A percentile compares a stretch with the other conserved stretches of the same genome.
Conservation (phyloP, 2,888 invertebrate species). For the Hyposoter dolosus region DNA sequence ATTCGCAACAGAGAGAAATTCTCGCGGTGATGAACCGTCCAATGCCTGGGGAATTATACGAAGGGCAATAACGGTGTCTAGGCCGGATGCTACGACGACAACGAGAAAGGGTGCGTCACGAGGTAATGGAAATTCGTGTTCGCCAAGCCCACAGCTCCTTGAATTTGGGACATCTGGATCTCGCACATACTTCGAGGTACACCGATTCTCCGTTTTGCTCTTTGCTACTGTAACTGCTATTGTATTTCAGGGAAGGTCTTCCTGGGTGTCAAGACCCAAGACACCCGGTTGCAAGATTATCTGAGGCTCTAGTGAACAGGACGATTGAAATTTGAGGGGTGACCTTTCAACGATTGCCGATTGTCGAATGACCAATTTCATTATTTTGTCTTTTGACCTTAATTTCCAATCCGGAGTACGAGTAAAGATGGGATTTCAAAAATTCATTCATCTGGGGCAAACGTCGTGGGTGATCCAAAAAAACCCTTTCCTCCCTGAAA, state of each 20-base stretch:
- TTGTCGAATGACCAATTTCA: neutral
- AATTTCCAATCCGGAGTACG: neutral
- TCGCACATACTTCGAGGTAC: constrained; percentile 38
- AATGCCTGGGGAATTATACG: constrained; percentile 64
- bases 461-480: neutral
- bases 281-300: constrained; percentile 55
- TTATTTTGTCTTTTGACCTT: neutral
- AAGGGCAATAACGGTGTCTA: constrained; percentile 74
- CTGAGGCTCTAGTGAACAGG: constrained; percentile 33
- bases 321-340: constrained; percentile 62
- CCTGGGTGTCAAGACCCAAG: constrained; percentile 32
- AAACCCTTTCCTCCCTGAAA: neutral
- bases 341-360: constrained; percentile 11
- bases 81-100: constrained; percentile 69
- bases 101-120: constrained; percentile 44
- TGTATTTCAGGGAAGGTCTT: constrained; percentile 51
- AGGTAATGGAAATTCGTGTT: constrained; percentile 78
- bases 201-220: constrained; percentile 36
- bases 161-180: constrained; percentile 35
- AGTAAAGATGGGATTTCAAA: too few relatives aligned
- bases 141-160: constrained; percentile 42
- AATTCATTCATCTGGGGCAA: too few relatives aligned
- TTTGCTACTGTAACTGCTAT: constrained; percentile 47
- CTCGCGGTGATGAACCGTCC: constrained; percentile 65
- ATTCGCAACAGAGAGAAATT: constrained; percentile 30